Conservation (phyloP, 2,888 invertebrate species). For the Ectropis crepuscularia region DNA sequence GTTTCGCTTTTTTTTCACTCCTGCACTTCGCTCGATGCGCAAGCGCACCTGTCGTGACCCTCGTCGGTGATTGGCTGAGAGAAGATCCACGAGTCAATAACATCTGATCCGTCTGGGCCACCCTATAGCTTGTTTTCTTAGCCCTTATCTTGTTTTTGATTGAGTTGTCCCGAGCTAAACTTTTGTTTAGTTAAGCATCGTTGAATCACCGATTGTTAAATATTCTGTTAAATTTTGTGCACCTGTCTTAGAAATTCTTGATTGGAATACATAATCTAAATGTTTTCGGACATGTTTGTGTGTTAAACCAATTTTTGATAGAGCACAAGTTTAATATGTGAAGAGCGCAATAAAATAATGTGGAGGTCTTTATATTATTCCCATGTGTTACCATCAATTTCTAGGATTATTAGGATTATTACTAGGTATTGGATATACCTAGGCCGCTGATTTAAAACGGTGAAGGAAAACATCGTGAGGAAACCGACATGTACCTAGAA, state of each 20-base stretch:
- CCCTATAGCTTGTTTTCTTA: slow-evolving; percentile 66
- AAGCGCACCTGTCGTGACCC: slow-evolving; percentile 66
- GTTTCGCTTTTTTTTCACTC: slow-evolving; percentile 63
- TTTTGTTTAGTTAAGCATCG: slow-evolving; percentile 17
- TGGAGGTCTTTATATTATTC: too few species aligned
- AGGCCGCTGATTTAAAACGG: too few species aligned
- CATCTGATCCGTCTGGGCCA: slow-evolving; percentile 66
- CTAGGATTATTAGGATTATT: too few species aligned
- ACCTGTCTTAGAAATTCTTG: slow-evolving; percentile 27
- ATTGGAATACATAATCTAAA: too few species aligned
- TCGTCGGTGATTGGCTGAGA: slow-evolving; percentile 66
- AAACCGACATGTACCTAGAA: too few species aligned
- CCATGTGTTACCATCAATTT: too few species aligned
- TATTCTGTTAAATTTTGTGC: slow-evolving; percentile 15
- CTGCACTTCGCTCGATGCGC: slow-evolving; percentile 58
- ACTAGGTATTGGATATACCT: too few species aligned
- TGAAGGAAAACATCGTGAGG: too few species aligned
- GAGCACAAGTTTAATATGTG: too few species aligned
- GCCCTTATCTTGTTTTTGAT: slow-evolving; percentile 53
- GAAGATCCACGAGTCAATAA: slow-evolving; percentile 70
- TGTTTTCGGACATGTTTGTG: too few species aligned
- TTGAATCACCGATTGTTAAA: neutral
- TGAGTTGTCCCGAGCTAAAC: slow-evolving; percentile 38
- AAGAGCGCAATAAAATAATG: too few species aligned
- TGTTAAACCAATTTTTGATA: too few species aligned